Evolutionary conservation across 2,797 vertebrate genomes (phyloP).

Genomic region (Gymnopithys bicolor): DNA sequence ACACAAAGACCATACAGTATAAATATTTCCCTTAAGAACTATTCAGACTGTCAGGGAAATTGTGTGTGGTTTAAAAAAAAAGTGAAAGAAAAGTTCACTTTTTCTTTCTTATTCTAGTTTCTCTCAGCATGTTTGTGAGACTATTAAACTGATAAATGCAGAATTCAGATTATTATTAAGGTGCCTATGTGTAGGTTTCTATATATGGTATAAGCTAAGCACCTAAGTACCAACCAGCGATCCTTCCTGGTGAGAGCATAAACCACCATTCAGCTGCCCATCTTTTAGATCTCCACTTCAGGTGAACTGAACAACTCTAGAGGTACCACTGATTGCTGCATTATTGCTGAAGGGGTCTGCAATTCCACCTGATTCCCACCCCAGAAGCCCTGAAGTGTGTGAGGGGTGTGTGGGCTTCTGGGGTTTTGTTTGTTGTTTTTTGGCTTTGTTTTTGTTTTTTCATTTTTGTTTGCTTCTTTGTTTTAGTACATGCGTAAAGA

Average conservation of each 20-base stretch:
- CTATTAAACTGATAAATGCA: neutral
- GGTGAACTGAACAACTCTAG: neutral
- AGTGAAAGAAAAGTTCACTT: fast-evolving
- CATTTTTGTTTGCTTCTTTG: neutral
- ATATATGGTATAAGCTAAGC: neutral
- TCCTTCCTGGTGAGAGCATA: neutral
- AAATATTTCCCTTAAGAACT: neutral
- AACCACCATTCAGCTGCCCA: neutral
- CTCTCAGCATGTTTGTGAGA: neutral
- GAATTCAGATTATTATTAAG: neutral
- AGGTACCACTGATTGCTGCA: neutral
- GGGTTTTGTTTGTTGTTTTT: neutral
- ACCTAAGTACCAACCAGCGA: neutral
- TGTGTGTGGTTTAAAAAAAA: neutral
- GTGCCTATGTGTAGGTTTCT: neutral
- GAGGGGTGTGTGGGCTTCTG: neutral
- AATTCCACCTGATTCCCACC: neutral
- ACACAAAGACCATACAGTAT: neutral
- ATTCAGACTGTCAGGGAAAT: neutral
- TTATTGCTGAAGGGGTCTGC: neutral
- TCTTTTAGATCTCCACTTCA: neutral
- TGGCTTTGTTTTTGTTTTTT: neutral
- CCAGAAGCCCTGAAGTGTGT: neutral
- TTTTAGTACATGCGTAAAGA: neutral
- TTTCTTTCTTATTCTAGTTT: neutral